Percentiles rank a stretch among this genome's conserved stretches.
Conservation (phyloP, 2,888 invertebrate genomes). For the Lycia hirtaria region DNA sequence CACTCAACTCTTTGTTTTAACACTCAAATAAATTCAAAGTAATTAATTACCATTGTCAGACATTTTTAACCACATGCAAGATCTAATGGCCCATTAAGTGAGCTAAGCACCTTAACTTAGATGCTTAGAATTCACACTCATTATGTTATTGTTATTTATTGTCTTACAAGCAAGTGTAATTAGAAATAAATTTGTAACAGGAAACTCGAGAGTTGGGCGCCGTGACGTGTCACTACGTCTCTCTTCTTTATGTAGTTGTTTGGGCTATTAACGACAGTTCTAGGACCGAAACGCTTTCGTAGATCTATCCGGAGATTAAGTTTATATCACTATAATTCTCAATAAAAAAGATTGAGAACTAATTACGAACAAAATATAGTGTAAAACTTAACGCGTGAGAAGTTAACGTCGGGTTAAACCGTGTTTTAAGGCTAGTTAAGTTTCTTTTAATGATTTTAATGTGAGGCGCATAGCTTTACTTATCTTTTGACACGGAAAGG, state of each 20-base stretch:
- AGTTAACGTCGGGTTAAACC: slow-evolving; percentile 1
- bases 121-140: slow-evolving; percentile 63
- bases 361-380: slow-evolving; percentile 39
- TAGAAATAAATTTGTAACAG: slow-evolving; percentile 67
- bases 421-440: slow-evolving; percentile 7
- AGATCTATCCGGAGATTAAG: slow-evolving; percentile 37
- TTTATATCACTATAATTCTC: slow-evolving; percentile 32
- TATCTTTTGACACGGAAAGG: slow-evolving; percentile 2
- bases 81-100: slow-evolving; percentile 58
- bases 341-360: slow-evolving; percentile 36
- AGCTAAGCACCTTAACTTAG: slow-evolving; percentile 46
- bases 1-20: slow-evolving; percentile 14
- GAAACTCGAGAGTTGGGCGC: slow-evolving; percentile 51
- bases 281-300: slow-evolving; percentile 30
- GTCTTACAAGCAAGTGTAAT: slow-evolving; percentile 55
- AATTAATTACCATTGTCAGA: slow-evolving; percentile 44
- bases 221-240: slow-evolving; percentile 29
- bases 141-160: slow-evolving; percentile 63
- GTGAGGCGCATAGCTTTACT: not conserved
- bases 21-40: slow-evolving; percentile 37
- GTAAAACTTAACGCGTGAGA: slow-evolving; percentile 26
- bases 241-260: slow-evolving; percentile 56
- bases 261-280: slow-evolving; percentile 25
- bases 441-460: slow-evolving; percentile 14
- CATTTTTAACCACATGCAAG: slow-evolving; percentile 49